Conservation (phyloP, 1,140 invertebrate species). For the Heliothis virescens region DNA sequence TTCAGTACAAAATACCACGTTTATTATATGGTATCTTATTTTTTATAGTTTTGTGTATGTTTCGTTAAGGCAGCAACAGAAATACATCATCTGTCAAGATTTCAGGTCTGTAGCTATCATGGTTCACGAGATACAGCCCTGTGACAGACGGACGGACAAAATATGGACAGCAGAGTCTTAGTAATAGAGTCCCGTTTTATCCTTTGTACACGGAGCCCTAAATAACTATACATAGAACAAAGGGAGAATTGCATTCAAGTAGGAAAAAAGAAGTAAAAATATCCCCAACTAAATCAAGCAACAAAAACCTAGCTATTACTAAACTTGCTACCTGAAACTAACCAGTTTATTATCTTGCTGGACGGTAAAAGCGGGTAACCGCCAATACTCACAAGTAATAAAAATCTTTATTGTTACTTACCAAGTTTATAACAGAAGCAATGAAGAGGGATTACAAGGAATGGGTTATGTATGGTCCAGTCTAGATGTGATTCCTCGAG, state of each 20-base stretch:
- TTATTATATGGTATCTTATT: too few relatives aligned
- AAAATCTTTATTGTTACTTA: constrained; percentile 33
- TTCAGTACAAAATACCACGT: too few relatives aligned
- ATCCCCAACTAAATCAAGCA: not conserved
- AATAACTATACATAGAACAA: not conserved
- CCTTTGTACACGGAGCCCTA: too few relatives aligned
- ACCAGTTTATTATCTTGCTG: constrained; percentile 10
- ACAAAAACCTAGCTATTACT: not conserved
- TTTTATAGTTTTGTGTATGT: too few relatives aligned
- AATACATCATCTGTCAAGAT: too few relatives aligned
- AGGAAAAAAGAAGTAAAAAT: too few relatives aligned
- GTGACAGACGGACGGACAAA: too few relatives aligned
- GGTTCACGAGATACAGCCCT: too few relatives aligned
- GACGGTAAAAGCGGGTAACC: constrained; percentile 1
- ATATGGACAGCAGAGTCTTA: too few relatives aligned
- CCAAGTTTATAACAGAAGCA: constrained; percentile 34
- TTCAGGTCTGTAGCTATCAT: too few relatives aligned
- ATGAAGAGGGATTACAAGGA: constrained; percentile 20
- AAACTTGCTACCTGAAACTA: not conserved
- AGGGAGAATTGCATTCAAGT: not conserved
- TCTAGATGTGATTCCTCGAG: not conserved
- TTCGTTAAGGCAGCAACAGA: too few relatives aligned
- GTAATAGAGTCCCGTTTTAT: too few relatives aligned
- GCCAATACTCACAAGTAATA: constrained; percentile 22
- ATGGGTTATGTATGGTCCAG: constrained; percentile 5